Evolutionary conservation across 2,888 invertebrate genomes (phyloP).

Genomic region (Heliconius charithonia): DNA sequence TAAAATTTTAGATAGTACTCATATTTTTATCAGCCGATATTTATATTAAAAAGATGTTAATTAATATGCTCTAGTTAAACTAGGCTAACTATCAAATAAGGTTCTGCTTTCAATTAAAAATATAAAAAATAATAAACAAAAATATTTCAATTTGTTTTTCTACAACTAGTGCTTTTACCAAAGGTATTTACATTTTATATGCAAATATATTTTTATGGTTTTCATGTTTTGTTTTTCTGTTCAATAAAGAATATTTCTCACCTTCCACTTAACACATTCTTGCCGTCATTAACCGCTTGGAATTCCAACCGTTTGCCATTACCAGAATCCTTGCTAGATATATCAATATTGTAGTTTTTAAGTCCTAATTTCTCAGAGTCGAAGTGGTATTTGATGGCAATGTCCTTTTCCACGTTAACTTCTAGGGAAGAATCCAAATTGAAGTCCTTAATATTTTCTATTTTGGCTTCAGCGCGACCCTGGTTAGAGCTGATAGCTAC

Average conservation of each 20-base stretch:
- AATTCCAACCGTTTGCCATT: conserved; percentile 86
- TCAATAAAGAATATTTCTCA: conserved; percentile 52
- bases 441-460: conserved; percentile 82
- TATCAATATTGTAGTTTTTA: conserved; percentile 86
- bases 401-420: conserved; percentile 85
- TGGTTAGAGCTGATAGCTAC: conserved; percentile 80
- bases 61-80: no score
- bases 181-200: no score
- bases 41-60: no score
- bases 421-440: conserved; percentile 81
- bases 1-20: no score
- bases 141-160: no score
- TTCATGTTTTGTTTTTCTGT: no score
- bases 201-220: no score
- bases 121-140: no score
- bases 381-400: conserved; percentile 84
- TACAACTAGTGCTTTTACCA: no score
- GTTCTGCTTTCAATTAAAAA: no score
- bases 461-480: conserved; percentile 81
- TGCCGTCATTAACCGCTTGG: conserved; percentile 85
- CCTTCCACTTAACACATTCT: conserved; percentile 88
- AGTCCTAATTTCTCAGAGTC: conserved; percentile 86
- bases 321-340: conserved; percentile 84
- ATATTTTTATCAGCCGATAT: no score
- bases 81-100: no score